Base-by-base conservation (phyloP, 2,113 vertebrate genomes). In the Petromus typicus region DNA sequence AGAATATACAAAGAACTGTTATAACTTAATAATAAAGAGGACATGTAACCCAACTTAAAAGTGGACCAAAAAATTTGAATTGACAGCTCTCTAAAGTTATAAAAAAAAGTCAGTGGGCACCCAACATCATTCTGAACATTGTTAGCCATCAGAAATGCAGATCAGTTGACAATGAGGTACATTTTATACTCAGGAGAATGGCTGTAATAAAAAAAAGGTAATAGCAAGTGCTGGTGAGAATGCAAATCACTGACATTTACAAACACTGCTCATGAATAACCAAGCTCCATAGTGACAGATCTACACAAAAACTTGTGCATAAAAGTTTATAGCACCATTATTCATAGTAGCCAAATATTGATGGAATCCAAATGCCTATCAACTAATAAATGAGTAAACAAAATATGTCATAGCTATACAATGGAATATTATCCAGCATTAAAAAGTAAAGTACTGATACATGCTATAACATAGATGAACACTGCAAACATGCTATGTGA, bases 1-100 rank as follows among this genome's bases (percentile, higher is more conserved):
- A 66, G 59, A 90, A 75, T 87, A 92, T 48, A 76, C 56, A 64
- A 86, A 94, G 12, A 84, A 64, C 25, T 79, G 8, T 45, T 91
- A 18, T 56, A 91, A 67, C 0, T 56, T 11, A 90, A 23, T 59
- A 66, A 86, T n/a, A 59, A 75, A 86, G 86, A 91, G 9, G 23
- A 90, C 27, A n/a, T 34, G 14, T 40, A 92, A 51, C 20, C 12
- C 10, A 91, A 16, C 48, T 93, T 27, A 40, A 86, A 93, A 79
- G 40, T 54, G 4, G 25, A 80, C 51, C 66, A 79, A 32, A 84
- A 8, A 2, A 45, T 66, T 5, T 12, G 5, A 93, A 67, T 48
- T 67, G 32, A 63, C 4, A 64, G 40, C 81, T 90, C 45, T 90
- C 34, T 12, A 78, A 91, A 80, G 88, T 27, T 45, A 40, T 1